Conservation (phyloP, 2,888 invertebrate genomes). For the Lasioglossum oenotherae region DNA sequence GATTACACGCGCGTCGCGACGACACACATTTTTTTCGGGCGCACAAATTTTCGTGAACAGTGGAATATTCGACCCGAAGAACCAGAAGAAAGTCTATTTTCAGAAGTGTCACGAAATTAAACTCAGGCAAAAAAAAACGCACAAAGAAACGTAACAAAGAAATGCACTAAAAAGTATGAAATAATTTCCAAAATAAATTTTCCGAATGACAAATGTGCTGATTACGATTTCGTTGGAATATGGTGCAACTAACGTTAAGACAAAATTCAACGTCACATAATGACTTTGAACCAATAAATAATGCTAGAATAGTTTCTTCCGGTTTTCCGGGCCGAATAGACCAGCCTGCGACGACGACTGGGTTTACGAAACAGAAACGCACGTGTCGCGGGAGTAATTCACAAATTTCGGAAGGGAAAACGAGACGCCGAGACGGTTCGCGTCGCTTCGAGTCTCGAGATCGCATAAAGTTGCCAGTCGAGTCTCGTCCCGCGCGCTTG, state of each 20-base stretch:
- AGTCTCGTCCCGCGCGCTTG: not conserved
- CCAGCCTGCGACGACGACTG: not conserved
- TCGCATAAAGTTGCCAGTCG: constrained; percentile 3
- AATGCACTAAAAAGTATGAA: too few relatives aligned
- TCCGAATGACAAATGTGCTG: too few relatives aligned
- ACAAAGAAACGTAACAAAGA: too few relatives aligned
- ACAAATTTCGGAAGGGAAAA: not conserved
- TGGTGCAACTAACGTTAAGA: not conserved
- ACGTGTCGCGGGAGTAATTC: not conserved
- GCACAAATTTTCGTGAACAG: not conserved
- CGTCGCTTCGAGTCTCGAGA: not conserved
- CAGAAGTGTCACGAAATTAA: not conserved
- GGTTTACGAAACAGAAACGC: not conserved
- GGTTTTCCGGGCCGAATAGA: not conserved
- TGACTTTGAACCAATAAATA: not conserved
- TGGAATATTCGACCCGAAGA: not conserved
- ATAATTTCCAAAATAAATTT: too few relatives aligned
- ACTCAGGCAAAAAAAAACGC: too few relatives aligned
- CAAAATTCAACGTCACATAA: not conserved
- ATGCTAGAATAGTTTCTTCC: not conserved
- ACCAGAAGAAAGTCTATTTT: not conserved
- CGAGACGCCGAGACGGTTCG: not conserved
- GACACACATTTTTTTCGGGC: constrained; percentile 54
- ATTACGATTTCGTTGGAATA: too few relatives aligned
- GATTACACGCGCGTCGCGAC: constrained; percentile 59